Evolutionary conservation across 2,888 invertebrate species (phyloP), one percentile per base, ranked within the genome.

Genomic region (Xestoiulus laeticollis): DNA sequence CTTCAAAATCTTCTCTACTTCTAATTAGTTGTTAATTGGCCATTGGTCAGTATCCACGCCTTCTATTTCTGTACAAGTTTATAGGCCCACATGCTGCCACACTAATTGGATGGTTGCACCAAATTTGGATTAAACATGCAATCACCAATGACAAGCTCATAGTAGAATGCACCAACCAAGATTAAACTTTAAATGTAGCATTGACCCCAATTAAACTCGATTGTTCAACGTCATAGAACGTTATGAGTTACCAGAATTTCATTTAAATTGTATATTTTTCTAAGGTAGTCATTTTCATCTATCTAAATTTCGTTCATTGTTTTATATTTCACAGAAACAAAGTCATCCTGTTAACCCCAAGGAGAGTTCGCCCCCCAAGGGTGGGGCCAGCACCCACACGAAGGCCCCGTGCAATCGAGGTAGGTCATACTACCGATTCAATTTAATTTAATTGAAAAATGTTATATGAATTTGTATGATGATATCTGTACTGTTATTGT

Each of bases 291-390:
- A 5, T 38, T 38, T 12, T n/a, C n/a, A 59, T 59, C 59, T 14
- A 59, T 59, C 59, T 59, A 59, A 59, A 59, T n/a, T 19, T n/a
- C 16, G n/a, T 19, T 6, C n/a, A 59, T n/a, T n/a, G 2, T 59
- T 59, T 59, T 59, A 6, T 59, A 1, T 59, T n/a, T 19, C 12
- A 48, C n/a, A 59, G 59, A 59, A 59, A 59, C 59, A 59, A 59
- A 59, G 59, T 59, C 59, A 59, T 19, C 59, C 59, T 59, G 59
- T 59, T 59, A 59, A 59, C 59, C n/a, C 59, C 59, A 59, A 59
- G n/a, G 59, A 59, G 59, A 59, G 59, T 59, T 59, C 59, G 59
- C 59, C 59, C 19, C 59, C 59, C n/a, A 59, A 59, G 59, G 59
- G 59, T 59, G 59, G 59, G 16, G 59, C 59, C 59, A 16, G 12